Conservation (phyloP, 2,797 vertebrate genomes). For the Betta splendens region DNA sequence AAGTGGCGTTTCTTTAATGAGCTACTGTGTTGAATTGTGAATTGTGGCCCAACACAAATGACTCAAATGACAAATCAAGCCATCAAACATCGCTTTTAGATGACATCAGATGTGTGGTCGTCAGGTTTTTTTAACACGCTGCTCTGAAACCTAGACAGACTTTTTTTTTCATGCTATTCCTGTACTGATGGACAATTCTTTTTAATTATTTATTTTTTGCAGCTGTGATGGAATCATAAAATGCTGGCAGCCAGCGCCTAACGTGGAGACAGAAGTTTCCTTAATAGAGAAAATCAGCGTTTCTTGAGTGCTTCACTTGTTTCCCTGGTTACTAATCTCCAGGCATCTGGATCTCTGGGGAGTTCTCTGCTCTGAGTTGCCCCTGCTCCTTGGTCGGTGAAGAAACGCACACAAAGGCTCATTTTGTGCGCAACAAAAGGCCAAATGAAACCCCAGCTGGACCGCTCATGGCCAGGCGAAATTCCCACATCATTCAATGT, state of each 20-base stretch:
- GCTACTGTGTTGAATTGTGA: neutral
- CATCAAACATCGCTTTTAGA: neutral
- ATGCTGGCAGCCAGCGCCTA: constrained; percentile 35
- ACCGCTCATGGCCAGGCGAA: constrained; percentile 59
- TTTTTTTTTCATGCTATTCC: neutral
- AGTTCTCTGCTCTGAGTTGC: constrained; percentile 76
- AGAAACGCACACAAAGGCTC: constrained; percentile 83
- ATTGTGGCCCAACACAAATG: neutral
- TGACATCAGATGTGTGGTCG: neutral
- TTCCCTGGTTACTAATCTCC: constrained; percentile 86
- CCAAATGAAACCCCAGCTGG: constrained; percentile 84
- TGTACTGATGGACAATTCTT: neutral
- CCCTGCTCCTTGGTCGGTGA: constrained; percentile 76
- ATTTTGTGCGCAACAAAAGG: constrained; percentile 85
- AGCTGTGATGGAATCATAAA: constrained; percentile 42
- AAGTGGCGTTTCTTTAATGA: neutral
- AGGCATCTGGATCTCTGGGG: constrained; percentile 83
- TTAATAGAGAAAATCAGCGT: constrained; percentile 63
- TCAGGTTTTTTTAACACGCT: neutral
- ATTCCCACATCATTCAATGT: constrained; percentile 80
- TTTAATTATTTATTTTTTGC: neutral
- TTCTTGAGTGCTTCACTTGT: constrained; percentile 75
- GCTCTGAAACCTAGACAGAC: neutral
- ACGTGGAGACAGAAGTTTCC: constrained; percentile 46
- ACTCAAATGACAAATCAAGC: neutral